These are phyloP conservation scores for Drosophila saltans DNA, from an alignment of 1,140 invertebrate species.

Conservation along the genomic window DNA sequence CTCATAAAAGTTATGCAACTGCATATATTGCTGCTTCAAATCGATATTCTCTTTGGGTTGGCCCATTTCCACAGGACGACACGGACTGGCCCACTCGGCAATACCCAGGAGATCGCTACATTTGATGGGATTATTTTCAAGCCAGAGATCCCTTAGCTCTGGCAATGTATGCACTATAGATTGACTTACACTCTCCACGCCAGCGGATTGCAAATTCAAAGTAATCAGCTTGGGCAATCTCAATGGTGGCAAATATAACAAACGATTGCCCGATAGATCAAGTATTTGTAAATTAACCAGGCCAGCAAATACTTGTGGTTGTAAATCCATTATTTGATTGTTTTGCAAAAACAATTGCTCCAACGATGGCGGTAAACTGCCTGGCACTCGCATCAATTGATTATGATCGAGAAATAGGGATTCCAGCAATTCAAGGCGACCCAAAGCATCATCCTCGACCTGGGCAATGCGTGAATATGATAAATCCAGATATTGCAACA, in stretches of 20 bases:
- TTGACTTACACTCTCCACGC: conserved; percentile 72
- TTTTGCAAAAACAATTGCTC: conserved; percentile 86
- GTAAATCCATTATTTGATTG: conserved; percentile 87
- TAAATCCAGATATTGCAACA: conserved; percentile 91
- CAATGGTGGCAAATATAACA: conserved; percentile 74
- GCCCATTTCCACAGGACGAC: conserved; percentile 56
- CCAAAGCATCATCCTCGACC: conserved; percentile 94
- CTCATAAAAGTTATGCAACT: conserved; percentile 67
- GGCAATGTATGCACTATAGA: conserved; percentile 77
- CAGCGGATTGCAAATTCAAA: conserved; percentile 72
- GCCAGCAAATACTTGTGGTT: conserved; percentile 87
- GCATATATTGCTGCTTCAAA: conserved; percentile 63
- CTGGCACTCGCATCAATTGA: conserved; percentile 87
- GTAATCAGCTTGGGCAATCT: conserved; percentile 67
- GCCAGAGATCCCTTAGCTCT: conserved; percentile 70
- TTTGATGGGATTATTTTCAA: conserved; percentile 81
- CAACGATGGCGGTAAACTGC: conserved; percentile 87
- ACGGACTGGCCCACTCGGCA: conserved; percentile 81
- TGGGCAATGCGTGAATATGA: conserved; percentile 90
- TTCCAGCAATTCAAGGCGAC: conserved; percentile 90
- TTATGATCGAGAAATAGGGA: conserved; percentile 92
- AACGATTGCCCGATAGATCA: conserved; percentile 75
- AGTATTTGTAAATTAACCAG: conserved; percentile 89
- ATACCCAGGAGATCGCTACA: conserved; percentile 78
- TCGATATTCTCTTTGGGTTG: conserved; percentile 46